A percentile compares a stretch with the other conserved stretches of the same genome.
These are phyloP conservation scores for Mactromeris polynyma DNA, from an alignment of 2,888 invertebrate species.

Conservation along the genomic window DNA sequence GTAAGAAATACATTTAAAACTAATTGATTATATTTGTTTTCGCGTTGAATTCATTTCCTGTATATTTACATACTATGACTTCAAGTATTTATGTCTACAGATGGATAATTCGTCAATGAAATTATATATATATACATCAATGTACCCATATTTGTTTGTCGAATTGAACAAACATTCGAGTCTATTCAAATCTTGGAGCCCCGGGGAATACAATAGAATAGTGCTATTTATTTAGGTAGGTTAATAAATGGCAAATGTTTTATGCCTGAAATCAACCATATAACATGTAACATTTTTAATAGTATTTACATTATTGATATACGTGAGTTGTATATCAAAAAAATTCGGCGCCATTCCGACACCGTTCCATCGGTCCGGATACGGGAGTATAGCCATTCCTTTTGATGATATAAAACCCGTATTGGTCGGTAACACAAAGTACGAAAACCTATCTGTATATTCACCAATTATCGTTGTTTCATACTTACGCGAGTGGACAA, in stretches of 20 bases:
- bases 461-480: not conserved
- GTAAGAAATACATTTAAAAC: not conserved
- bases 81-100: not conserved
- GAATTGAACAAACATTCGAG: not conserved
- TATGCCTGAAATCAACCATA: not conserved
- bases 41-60: not conserved
- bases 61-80: not conserved
- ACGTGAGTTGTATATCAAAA: not conserved
- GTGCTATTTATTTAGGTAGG: not conserved
- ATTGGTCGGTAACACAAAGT: no score
- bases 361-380: not conserved
- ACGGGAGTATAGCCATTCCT: not conserved
- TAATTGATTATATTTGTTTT: not conserved
- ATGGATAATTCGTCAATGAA: not conserved
- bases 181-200: not conserved
- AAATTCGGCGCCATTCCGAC: not conserved
- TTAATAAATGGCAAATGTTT: not conserved
- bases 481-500: conserved; percentile 4
- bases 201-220: not conserved
- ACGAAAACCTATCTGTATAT: no score
- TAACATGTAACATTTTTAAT: not conserved
- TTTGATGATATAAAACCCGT: not conserved
- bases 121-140: not conserved
- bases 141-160: not conserved
- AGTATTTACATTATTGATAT: not conserved